Conservation (phyloP, 2,113 vertebrate species). For the Dipodomys spectabilis region DNA sequence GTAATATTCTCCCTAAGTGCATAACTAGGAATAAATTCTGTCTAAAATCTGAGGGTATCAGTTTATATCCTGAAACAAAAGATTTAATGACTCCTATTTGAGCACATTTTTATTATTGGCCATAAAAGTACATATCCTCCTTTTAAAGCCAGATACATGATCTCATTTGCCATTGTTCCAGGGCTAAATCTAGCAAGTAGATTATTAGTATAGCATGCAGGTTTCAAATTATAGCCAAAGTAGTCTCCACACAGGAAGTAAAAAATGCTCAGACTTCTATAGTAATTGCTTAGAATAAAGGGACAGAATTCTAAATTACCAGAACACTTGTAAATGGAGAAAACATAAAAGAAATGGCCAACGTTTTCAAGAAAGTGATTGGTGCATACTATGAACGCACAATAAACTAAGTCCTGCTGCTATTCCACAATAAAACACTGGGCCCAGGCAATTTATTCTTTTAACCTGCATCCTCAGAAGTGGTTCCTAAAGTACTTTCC, state of each 20-base stretch:
- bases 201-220: conserved; percentile 72
- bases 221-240: conserved; percentile 76
- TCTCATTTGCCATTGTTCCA: conserved; percentile 80
- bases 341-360: conserved; percentile 76
- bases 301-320: conserved; percentile 70
- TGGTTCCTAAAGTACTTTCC: conserved; percentile 60
- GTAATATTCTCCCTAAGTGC: conserved; percentile 51
- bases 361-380: conserved; percentile 69
- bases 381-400: conserved; percentile 48
- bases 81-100: conserved; percentile 79
- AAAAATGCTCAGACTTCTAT: conserved; percentile 71
- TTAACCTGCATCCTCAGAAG: conserved; percentile 68
- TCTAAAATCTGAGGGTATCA: conserved; percentile 63
- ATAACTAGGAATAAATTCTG: conserved; percentile 63
- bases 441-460: conserved; percentile 41
- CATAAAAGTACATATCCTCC: conserved; percentile 81
- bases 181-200: conserved; percentile 68
- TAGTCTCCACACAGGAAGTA: conserved; percentile 69
- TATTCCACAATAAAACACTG: conserved; percentile 54
- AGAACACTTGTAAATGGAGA: conserved; percentile 74
- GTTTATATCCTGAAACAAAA: conserved; percentile 78
- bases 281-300: conserved; percentile 77
- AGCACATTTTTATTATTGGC: conserved; percentile 81
- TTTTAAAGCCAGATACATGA: conserved; percentile 80
- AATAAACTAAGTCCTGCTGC: conserved; percentile 73